Evolutionary conservation across 2,797 vertebrate species (phyloP).

Genomic region (Peromyscus melanophrys): DNA sequence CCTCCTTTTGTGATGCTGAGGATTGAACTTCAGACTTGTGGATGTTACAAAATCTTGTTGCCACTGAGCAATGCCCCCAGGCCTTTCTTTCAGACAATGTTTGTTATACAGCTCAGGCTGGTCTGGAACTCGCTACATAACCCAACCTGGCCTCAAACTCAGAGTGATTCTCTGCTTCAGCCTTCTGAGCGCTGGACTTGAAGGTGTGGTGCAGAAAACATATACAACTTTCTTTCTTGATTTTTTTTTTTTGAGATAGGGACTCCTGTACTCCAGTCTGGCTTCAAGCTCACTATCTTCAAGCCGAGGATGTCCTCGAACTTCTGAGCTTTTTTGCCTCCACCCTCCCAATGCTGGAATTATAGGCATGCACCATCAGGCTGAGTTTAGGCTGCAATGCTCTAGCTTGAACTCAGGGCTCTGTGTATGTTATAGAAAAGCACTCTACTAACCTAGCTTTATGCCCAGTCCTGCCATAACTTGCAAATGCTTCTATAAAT

Average conservation of each 20-base stretch:
- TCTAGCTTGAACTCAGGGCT: background rate
- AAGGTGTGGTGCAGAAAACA: background rate
- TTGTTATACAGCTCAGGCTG: background rate
- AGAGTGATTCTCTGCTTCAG: background rate
- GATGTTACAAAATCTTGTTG: background rate
- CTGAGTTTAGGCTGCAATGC: background rate
- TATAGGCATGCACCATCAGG: background rate
- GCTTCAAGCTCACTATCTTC: background rate
- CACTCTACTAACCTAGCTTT: background rate
- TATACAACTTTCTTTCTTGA: background rate
- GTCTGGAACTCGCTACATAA: background rate
- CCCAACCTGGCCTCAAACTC: background rate
- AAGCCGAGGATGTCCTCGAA: background rate
- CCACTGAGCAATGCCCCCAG: too few species aligned
- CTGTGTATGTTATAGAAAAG: background rate
- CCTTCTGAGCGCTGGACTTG: background rate
- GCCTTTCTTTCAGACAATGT: background rate
- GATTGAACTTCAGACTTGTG: background rate
- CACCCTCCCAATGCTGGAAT: background rate
- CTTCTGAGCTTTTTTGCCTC: background rate
- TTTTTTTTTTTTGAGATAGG: background rate
- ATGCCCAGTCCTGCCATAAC: background rate
- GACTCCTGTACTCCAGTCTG: background rate
- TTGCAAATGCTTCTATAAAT: conserved; percentile 56
- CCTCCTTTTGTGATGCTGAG: background rate